These are phyloP conservation scores for Lampris megalopsis DNA, from an alignment of 2,113 vertebrate species.

Conservation along the genomic window DNA sequence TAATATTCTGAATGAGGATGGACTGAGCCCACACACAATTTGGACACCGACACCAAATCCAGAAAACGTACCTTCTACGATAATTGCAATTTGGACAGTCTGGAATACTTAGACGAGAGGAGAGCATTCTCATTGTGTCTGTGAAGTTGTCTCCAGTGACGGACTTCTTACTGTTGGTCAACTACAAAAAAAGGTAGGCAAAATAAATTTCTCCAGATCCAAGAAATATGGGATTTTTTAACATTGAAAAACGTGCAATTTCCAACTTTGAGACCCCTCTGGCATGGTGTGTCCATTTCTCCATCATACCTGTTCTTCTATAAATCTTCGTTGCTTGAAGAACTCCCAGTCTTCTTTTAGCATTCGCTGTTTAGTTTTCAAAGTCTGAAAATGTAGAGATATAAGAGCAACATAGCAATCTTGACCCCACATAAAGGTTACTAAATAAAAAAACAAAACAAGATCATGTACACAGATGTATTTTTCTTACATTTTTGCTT, in stretches of 20 bases:
- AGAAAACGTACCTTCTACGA: constrained; percentile 87
- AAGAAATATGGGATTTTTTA: neutral
- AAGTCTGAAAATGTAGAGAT: constrained; percentile 81
- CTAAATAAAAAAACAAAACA: no score
- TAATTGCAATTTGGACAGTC: constrained; percentile 99
- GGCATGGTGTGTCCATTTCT: neutral
- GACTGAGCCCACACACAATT: neutral
- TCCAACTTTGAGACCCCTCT: neutral
- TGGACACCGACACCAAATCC: neutral
- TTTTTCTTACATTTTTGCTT: constrained; percentile 82
- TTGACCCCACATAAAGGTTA: neutral
- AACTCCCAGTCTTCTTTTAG: constrained; percentile 97
- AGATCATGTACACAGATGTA: neutral
- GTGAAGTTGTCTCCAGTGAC: constrained; percentile 92
- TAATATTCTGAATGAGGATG: neutral
- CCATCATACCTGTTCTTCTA: constrained; percentile 91
- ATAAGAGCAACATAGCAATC: neutral
- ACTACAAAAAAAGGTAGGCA: constrained; percentile 74
- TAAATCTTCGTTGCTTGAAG: constrained; percentile 93
- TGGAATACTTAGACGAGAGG: constrained; percentile 91
- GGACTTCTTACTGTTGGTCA: constrained; percentile 90
- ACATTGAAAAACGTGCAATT: neutral
- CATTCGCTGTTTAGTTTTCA: constrained; percentile 92
- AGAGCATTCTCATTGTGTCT: constrained; percentile 95
- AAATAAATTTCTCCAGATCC: neutral